Conservation (phyloP, 2,888 invertebrate species). For the Crepidodera aurea region DNA sequence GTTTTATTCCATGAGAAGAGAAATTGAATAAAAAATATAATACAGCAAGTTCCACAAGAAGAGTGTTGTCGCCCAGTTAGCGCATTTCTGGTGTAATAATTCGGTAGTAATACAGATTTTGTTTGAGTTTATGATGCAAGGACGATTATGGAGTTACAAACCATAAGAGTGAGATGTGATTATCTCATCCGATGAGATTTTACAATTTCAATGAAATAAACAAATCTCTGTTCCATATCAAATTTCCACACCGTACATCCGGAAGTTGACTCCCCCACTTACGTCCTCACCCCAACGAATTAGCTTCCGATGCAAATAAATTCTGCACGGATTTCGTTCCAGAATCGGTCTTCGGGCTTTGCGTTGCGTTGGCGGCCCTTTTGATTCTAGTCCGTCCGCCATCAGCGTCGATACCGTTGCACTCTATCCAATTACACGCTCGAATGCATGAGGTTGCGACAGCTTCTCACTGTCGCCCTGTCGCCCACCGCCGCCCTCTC, state of each 20-base stretch:
- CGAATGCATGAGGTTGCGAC: slow-evolving; percentile 59
- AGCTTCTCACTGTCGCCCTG: slow-evolving; percentile 57
- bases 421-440: slow-evolving; percentile 61
- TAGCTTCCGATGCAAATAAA: slow-evolving; percentile 15
- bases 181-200: no score
- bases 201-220: no score
- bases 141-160: no score
- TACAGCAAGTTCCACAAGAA: no score
- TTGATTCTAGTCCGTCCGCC: slow-evolving; percentile 15
- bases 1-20: no score
- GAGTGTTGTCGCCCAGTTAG: no score
- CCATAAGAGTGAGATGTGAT: no score
- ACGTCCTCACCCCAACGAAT: slow-evolving; percentile 7
- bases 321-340: slow-evolving; percentile 28
- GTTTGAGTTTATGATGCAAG: no score
- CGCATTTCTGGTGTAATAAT: no score
- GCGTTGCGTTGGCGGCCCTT: slow-evolving; percentile 21
- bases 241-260: not conserved
- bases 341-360: slow-evolving; percentile 17
- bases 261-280: slow-evolving; percentile 11
- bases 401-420: slow-evolving; percentile 53
- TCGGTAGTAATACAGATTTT: no score
- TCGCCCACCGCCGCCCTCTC: slow-evolving; percentile 41
- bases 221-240: no score
- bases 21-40: no score